A percentile compares a stretch with the other conserved stretches of the same genome.
Evolutionary conservation across 2,888 invertebrate species (phyloP).

Genomic region (Nymphalis polychloros): DNA sequence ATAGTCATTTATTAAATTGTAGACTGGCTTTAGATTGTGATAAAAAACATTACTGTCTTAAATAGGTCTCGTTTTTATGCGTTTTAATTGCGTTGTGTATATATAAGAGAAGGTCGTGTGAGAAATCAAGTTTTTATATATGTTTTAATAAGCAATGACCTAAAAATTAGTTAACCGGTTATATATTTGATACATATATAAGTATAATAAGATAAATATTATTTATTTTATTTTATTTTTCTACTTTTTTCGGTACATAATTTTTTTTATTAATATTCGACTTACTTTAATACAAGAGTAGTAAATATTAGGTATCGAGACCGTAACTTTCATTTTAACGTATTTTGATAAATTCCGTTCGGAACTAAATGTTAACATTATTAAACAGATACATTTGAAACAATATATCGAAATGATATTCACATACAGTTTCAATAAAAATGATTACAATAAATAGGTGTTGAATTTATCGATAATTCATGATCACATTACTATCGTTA

Average conservation of each 20-base stretch:
- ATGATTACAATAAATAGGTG: no score
- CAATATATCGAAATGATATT: no score
- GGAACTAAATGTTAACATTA: not conserved
- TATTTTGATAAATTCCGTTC: no score
- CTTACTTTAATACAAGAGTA: no score
- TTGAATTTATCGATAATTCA: slow-evolving; percentile 2
- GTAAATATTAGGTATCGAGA: no score
- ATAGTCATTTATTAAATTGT: slow-evolving; percentile 21
- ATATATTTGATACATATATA: not conserved
- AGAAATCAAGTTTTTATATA: not conserved
- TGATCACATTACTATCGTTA: slow-evolving; percentile 46
- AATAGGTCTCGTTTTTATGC: not conserved
- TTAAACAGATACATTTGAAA: not conserved
- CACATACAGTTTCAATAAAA: no score
- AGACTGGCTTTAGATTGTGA: slow-evolving; percentile 14
- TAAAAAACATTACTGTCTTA: not conserved
- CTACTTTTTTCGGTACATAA: no score
- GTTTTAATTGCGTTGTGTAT: slow-evolving; percentile 17
- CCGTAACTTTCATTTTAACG: no score
- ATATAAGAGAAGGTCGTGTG: not conserved
- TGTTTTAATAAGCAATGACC: slow-evolving; percentile 17
- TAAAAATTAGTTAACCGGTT: slow-evolving; percentile 19
- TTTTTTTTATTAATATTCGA: no score
- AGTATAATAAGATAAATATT: no score
- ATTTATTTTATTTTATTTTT: no score